Conservation (phyloP, 2,113 vertebrate species). For the Larimichthys polyactis region DNA sequence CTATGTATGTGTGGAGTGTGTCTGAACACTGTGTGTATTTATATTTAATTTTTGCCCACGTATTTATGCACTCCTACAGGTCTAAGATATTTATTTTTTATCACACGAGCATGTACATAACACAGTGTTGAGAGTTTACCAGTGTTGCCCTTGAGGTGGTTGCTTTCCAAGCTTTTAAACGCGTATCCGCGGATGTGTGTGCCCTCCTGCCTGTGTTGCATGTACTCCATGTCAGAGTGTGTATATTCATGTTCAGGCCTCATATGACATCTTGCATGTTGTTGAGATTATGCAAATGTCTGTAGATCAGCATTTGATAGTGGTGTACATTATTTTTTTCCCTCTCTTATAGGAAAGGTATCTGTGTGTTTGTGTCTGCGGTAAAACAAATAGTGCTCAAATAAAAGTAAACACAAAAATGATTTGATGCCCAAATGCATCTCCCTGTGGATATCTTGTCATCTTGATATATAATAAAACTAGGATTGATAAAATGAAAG, state of each 20-base stretch:
- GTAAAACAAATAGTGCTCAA: not conserved
- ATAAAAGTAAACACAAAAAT: too few species aligned
- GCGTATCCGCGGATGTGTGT: not conserved
- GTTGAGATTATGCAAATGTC: not conserved
- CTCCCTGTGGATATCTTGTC: too few species aligned
- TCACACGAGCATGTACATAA: not conserved
- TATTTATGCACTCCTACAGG: not conserved
- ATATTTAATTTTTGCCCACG: not conserved
- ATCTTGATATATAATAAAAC: too few species aligned
- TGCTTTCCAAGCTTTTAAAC: not conserved
- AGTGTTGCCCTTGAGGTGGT: not conserved
- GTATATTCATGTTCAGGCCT: not conserved
- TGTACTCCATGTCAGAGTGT: not conserved
- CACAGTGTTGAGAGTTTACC: not conserved
- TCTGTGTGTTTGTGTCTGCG: not conserved
- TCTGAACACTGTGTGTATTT: not conserved
- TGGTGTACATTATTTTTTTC: not conserved
- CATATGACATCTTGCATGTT: not conserved
- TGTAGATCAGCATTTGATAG: not conserved
- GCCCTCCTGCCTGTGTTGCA: not conserved
- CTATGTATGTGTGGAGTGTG: not conserved
- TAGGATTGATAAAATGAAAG: not conserved
- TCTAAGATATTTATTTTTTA: not conserved
- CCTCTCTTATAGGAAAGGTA: too few species aligned
- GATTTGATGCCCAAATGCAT: too few species aligned